Evolutionary conservation across 2,113 vertebrate genomes (phyloP).

Genomic region (Chaetodon trifascialis): DNA sequence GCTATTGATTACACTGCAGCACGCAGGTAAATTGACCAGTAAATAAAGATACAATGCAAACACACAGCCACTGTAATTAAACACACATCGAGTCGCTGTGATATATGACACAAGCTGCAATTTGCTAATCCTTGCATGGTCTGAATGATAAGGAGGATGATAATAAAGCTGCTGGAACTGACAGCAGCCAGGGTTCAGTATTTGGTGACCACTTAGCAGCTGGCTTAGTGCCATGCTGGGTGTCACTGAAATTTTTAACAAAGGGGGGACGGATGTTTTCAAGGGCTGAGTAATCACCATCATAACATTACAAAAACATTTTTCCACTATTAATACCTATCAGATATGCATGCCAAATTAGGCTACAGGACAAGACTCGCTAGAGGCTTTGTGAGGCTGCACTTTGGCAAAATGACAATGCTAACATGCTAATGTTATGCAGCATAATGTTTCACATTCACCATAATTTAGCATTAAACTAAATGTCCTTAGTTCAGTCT

Average conservation of each 20-base stretch:
- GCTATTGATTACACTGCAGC: slow-evolving; percentile 75
- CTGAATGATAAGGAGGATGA: neutral
- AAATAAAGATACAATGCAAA: slow-evolving; percentile 69
- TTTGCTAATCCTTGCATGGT: slow-evolving; percentile 31
- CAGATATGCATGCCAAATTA: too few relatives aligned
- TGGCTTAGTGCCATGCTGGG: neutral
- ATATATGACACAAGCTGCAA: slow-evolving; percentile 37
- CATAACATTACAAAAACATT: neutral
- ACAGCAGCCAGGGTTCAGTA: neutral
- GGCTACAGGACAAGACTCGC: too few relatives aligned
- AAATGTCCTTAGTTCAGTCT: neutral
- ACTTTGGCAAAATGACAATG: too few relatives aligned
- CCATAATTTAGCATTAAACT: neutral
- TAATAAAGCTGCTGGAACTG: neutral
- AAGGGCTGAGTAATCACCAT: neutral
- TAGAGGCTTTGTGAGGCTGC: too few relatives aligned
- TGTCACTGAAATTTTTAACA: neutral
- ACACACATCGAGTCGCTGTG: slow-evolving; percentile 46
- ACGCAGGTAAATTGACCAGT: slow-evolving; percentile 69
- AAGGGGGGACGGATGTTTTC: neutral
- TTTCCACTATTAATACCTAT: neutral
- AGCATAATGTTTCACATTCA: neutral
- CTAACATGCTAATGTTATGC: neutral
- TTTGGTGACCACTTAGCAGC: neutral
- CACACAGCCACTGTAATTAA: slow-evolving; percentile 56